A percentile compares a stretch with the other conserved stretches of the same genome.
phyloP scores from a whole-genome alignment of 2,888 invertebrate species.

The Ceriagrion tenellum region DNA sequence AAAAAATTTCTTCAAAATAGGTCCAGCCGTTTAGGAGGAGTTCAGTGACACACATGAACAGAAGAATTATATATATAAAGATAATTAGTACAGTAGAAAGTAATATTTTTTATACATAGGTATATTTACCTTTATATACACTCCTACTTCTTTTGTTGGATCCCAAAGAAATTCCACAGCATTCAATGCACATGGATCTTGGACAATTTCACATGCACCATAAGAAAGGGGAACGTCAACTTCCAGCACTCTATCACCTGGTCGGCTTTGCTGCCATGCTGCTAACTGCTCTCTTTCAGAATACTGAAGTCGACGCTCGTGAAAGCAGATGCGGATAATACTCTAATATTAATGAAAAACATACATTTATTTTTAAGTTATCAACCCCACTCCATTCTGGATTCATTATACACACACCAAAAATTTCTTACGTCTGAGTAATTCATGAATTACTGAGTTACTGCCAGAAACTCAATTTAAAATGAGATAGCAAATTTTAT shows the following conservation, averaged over 20 bases:
- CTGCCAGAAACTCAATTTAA: neutral
- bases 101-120: neutral
- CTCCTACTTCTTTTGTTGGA: slow-evolving; percentile 96
- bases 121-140: slow-evolving; percentile 90
- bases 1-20: too few relatives aligned
- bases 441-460: neutral
- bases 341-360: slow-evolving; percentile 81
- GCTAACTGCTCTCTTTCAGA: slow-evolving; percentile 96
- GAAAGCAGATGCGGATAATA: slow-evolving; percentile 95
- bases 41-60: too few relatives aligned
- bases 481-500: too few relatives aligned
- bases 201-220: slow-evolving; percentile 91
- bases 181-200: slow-evolving; percentile 86
- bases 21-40: too few relatives aligned
- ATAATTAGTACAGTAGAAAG: neutral
- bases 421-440: neutral
- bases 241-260: slow-evolving; percentile 95
- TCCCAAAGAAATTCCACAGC: slow-evolving; percentile 96
- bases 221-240: slow-evolving; percentile 96
- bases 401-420: neutral
- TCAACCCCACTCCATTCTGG: neutral
- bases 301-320: slow-evolving; percentile 96
- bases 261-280: slow-evolving; percentile 93
- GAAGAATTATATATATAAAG: too few relatives aligned
- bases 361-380: neutral